Conservation (phyloP, 2,113 vertebrate species). For the Platysteira castanea region DNA sequence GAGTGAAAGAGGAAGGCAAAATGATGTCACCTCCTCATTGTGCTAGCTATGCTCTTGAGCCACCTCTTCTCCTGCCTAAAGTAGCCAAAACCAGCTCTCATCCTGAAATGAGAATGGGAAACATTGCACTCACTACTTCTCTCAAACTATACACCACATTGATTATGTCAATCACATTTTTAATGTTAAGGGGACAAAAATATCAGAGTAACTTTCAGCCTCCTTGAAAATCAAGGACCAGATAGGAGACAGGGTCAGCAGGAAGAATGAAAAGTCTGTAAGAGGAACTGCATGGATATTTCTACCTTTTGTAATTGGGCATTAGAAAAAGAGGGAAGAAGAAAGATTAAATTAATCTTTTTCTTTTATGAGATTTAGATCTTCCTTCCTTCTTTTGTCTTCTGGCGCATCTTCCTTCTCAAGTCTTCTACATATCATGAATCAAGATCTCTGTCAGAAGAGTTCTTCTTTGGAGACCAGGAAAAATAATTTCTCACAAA, state of each 20-base stretch:
- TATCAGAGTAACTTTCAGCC: neutral
- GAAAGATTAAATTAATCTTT: neutral
- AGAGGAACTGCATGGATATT: neutral
- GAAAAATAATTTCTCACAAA: neutral
- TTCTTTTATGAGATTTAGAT: neutral
- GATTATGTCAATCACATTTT: neutral
- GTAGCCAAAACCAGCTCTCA: neutral
- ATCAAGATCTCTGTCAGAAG: neutral
- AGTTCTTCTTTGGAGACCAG: neutral
- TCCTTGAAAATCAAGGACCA: neutral
- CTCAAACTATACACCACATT: neutral
- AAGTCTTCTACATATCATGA: neutral
- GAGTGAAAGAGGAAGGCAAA: neutral
- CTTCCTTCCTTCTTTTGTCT: neutral
- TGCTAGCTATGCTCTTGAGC: neutral
- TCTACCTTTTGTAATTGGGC: neutral
- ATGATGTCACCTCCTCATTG: neutral
- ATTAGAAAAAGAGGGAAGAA: neutral
- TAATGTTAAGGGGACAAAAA: neutral
- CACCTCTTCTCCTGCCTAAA: neutral
- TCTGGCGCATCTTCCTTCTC: neutral
- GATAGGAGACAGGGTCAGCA: rapidly evolving
- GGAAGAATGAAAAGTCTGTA: neutral
- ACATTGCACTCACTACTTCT: neutral
- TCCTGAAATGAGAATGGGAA: neutral